These are phyloP conservation scores for Nemurella pictetii DNA, from an alignment of 2,888 invertebrate species.

Conservation along the genomic window DNA sequence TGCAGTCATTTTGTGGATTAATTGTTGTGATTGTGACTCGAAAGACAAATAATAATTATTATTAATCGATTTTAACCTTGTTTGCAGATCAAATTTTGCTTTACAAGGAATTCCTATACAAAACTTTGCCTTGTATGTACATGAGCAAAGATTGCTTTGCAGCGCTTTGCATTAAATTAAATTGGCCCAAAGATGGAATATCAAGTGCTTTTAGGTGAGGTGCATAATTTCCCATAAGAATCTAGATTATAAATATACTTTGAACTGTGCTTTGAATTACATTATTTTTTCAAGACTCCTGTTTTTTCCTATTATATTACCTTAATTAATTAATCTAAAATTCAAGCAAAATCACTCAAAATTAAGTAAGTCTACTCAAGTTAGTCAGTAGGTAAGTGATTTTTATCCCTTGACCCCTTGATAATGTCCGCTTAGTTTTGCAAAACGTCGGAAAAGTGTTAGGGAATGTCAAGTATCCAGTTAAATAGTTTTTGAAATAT, in stretches of 20 bases:
- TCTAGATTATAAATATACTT: too few relatives aligned
- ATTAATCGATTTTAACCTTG: not conserved
- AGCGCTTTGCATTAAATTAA: not conserved
- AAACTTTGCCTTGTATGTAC: conserved; percentile 21
- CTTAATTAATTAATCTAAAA: too few relatives aligned
- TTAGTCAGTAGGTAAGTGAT: too few relatives aligned
- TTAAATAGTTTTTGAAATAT: not conserved
- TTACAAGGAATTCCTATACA: conserved; percentile 11
- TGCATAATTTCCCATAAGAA: not conserved
- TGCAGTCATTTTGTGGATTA: not conserved
- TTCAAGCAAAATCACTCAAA: too few relatives aligned
- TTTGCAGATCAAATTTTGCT: conserved; percentile 1
- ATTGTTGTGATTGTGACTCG: too few relatives aligned
- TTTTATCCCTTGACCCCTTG: too few relatives aligned
- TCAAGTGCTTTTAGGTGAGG: conserved; percentile 13
- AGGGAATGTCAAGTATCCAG: not conserved
- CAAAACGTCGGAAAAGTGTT: not conserved
- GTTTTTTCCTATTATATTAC: too few relatives aligned
- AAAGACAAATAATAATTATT: not conserved
- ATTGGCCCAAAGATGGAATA: conserved; percentile 3
- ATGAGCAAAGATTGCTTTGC: not conserved
- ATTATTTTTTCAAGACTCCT: too few relatives aligned
- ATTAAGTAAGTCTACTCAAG: too few relatives aligned
- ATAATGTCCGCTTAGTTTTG: too few relatives aligned
- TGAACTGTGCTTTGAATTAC: too few relatives aligned